phyloP scores from a whole-genome alignment of 2,797 vertebrate species.

The Synanceia verrucosa region DNA sequence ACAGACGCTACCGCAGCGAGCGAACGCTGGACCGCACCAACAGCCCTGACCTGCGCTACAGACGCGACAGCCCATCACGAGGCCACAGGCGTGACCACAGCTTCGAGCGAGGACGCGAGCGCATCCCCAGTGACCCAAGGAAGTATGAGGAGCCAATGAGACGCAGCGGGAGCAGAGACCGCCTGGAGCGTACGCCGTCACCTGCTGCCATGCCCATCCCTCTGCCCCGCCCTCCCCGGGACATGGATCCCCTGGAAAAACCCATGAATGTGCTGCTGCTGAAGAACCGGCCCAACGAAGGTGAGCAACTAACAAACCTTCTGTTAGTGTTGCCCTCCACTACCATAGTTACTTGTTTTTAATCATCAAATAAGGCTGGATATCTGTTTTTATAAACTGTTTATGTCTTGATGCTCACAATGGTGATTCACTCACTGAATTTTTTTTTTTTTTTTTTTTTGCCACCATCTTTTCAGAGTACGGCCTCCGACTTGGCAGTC shows the following conservation, averaged over 20 bases:
- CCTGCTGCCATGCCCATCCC: constrained; percentile 74
- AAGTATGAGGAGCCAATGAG: constrained; percentile 68
- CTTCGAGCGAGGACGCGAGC: constrained; percentile 55
- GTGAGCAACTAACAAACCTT: constrained; percentile 66
- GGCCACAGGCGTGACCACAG: constrained; percentile 72
- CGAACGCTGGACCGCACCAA: constrained; percentile 72
- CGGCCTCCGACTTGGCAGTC: constrained; percentile 95
- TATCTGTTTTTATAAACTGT: background rate
- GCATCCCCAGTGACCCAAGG: constrained; percentile 39
- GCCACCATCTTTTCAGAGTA: constrained; percentile 85
- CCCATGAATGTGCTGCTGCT: constrained; percentile 89
- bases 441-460: background rate
- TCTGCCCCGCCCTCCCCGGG: constrained; percentile 53
- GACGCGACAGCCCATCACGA: constrained; percentile 58
- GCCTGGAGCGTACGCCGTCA: constrained; percentile 85
- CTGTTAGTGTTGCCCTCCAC: too few relatives aligned
- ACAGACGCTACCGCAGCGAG: constrained; percentile 74
- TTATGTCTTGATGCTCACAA: background rate
- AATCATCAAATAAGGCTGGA: background rate
- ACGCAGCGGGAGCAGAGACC: constrained; percentile 84
- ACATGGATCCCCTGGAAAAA: constrained; percentile 77
- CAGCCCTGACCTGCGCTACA: constrained; percentile 75
- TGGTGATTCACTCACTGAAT: too few relatives aligned
- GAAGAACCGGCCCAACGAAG: constrained; percentile 93
- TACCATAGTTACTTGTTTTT: too few relatives aligned